A percentile compares a stretch with the other conserved stretches of the same genome.
phyloP scores from a whole-genome alignment of 2,113 vertebrate genomes.

The Podilymbus podiceps region DNA sequence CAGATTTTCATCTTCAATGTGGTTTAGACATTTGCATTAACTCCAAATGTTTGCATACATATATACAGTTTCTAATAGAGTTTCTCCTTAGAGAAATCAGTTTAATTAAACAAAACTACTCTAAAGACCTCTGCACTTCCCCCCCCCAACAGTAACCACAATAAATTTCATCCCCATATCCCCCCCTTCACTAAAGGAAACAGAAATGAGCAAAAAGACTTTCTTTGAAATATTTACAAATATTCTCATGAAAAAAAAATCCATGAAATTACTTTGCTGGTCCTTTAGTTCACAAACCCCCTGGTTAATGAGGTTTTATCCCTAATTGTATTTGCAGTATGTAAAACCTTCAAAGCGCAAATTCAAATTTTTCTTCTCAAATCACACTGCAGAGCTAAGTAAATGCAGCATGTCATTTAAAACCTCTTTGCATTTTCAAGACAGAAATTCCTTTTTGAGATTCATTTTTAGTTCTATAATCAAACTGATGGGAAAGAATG shows the following conservation, averaged over 20 bases:
- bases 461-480: background rate
- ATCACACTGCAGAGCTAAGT: accelerated
- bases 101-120: background rate
- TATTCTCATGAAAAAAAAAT: background rate
- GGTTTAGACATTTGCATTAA: background rate
- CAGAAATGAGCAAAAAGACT: background rate
- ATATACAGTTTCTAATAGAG: background rate
- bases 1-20: background rate
- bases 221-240: background rate
- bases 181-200: background rate
- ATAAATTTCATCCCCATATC: background rate
- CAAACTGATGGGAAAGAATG: background rate
- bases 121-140: background rate
- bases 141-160: background rate
- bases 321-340: background rate
- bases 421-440: background rate
- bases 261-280: background rate
- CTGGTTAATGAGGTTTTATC: background rate
- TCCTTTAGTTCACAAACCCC: background rate
- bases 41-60: background rate
- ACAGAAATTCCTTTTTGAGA: background rate
- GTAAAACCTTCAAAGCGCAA: background rate
- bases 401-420: background rate
- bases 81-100: background rate
- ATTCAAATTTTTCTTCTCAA: background rate